phyloP scores from a whole-genome alignment of 2,113 vertebrate species.

The Calyptomena viridis region DNA sequence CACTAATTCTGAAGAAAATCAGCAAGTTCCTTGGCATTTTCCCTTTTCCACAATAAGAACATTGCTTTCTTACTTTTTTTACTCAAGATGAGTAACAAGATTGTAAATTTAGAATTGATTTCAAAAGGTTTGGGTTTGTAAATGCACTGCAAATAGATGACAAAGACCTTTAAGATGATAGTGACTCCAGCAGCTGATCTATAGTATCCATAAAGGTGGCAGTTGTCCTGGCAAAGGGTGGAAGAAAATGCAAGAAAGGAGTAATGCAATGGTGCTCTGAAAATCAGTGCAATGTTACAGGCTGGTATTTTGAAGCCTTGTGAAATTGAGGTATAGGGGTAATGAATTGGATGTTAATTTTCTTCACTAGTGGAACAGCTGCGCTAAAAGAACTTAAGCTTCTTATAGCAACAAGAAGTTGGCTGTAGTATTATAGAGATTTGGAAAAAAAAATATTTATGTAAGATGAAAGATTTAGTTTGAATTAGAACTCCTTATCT shows the following conservation, averaged over 20 bases:
- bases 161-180: not conserved
- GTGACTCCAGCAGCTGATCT: not conserved
- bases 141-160: not conserved
- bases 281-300: not conserved
- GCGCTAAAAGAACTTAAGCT: not conserved
- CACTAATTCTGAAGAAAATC: not conserved
- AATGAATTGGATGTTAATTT: not conserved
- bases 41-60: not conserved
- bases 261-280: not conserved
- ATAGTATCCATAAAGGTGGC: not conserved
- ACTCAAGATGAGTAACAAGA: not conserved
- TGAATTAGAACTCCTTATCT: not conserved
- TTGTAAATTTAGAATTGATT: not conserved
- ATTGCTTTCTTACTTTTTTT: fast-evolving
- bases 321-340: not conserved
- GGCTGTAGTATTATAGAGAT: not conserved
- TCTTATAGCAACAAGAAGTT: not conserved
- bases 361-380: not conserved
- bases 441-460: not conserved
- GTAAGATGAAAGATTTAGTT: not conserved
- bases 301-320: not conserved
- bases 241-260: not conserved
- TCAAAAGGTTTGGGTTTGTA: not conserved
- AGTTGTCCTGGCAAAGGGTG: not conserved
- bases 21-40: not conserved